Conservation (phyloP, 2,113 vertebrate genomes). For the Xyrauchen texanus region DNA sequence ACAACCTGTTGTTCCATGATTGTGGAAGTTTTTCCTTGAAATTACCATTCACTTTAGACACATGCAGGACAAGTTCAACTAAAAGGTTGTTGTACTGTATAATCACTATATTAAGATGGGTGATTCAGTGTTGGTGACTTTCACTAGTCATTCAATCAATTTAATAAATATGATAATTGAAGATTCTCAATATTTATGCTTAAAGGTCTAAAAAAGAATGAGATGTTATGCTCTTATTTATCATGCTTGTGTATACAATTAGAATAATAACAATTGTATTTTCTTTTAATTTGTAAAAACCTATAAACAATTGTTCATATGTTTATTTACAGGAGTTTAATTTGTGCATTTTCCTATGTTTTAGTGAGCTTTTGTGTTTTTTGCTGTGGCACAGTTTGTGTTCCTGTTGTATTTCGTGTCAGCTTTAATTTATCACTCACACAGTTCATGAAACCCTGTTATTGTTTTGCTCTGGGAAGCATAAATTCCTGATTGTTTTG, state of each 20-base stretch:
- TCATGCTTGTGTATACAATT: neutral
- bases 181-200: slow-evolving; percentile 11
- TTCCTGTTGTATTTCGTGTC: neutral
- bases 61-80: no score
- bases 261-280: neutral
- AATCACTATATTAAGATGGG: neutral
- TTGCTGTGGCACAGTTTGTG: no score
- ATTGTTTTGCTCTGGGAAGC: neutral
- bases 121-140: neutral
- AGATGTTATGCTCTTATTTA: neutral
- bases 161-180: neutral
- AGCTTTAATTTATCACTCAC: slow-evolving; percentile 6
- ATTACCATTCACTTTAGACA: neutral
- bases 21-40: neutral
- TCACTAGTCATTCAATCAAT: no score
- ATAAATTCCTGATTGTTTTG: neutral
- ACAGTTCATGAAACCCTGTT: neutral
- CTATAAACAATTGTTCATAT: neutral
- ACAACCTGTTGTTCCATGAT: neutral
- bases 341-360: neutral
- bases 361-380: neutral
- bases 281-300: neutral
- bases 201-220: slow-evolving; percentile 20
- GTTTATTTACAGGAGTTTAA: neutral
- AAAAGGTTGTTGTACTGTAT: neutral